A percentile compares a stretch with the other conserved stretches of the same genome.
Evolutionary conservation across 2,113 vertebrate genomes (phyloP).

Genomic region (Marmota monax): DNA sequence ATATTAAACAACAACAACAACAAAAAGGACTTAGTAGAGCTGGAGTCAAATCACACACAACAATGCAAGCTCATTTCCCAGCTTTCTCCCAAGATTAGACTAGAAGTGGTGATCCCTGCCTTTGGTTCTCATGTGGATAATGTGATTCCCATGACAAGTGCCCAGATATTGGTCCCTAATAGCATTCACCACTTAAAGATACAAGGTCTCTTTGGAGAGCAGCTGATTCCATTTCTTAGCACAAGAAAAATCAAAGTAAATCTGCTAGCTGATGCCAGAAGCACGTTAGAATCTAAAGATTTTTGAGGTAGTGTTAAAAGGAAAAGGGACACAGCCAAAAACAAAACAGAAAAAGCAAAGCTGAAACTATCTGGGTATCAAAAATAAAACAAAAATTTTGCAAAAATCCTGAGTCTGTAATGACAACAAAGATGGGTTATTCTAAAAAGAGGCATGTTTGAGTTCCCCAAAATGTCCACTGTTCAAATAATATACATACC

Average conservation of each 20-base stretch:
- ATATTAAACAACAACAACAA: too few species aligned
- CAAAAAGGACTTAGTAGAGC: background rate
- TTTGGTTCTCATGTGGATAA: background rate
- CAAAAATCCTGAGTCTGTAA: background rate
- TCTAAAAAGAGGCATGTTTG: background rate
- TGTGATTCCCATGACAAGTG: background rate
- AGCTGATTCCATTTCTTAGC: background rate
- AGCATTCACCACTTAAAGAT: conserved; percentile 25
- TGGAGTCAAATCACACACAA: background rate
- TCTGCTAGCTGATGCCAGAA: background rate
- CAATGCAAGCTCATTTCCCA: background rate
- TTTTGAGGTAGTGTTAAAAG: background rate
- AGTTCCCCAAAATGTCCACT: background rate
- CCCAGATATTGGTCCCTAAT: background rate
- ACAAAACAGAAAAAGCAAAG: too few species aligned
- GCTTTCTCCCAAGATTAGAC: background rate
- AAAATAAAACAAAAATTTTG: conserved; percentile 4
- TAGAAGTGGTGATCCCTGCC: background rate
- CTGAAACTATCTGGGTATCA: background rate
- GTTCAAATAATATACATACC: background rate
- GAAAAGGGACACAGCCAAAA: background rate
- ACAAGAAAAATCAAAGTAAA: background rate
- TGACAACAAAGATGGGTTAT: background rate
- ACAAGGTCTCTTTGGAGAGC: background rate
- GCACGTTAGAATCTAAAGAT: background rate